Percentiles rank a stretch among this genome's conserved stretches.
These are phyloP conservation scores for Fregetta grallaria DNA, from an alignment of 2,113 vertebrate species.

Conservation along the genomic window DNA sequence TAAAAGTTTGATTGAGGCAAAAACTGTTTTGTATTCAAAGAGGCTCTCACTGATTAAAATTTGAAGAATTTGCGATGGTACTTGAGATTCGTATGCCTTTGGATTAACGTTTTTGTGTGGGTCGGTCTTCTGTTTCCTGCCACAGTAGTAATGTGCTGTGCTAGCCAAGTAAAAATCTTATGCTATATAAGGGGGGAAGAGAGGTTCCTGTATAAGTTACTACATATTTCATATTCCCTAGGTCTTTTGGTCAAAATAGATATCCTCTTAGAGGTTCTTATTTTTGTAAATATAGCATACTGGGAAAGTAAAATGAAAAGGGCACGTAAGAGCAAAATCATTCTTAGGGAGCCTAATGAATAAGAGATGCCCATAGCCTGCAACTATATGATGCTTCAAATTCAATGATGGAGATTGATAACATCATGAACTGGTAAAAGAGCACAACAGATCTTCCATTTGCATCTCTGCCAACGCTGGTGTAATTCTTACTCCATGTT, in stretches of 20 bases:
- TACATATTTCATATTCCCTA: not conserved
- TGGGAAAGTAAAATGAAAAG: not conserved
- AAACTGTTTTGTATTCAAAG: not conserved
- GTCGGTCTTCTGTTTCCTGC: not conserved
- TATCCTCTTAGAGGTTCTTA: not conserved
- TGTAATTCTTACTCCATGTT: not conserved
- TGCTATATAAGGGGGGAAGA: not conserved
- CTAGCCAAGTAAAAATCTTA: slow-evolving; percentile 9
- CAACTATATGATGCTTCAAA: not conserved
- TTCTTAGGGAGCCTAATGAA: not conserved
- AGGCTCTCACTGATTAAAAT: not conserved
- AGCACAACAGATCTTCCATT: not conserved
- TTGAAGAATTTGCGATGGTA: not conserved
- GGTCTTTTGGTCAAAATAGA: not conserved
- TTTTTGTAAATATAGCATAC: not conserved
- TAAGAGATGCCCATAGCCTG: not conserved
- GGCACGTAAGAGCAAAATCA: fast-evolving
- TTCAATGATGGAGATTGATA: not conserved
- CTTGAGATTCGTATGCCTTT: not conserved
- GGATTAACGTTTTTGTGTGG: not conserved
- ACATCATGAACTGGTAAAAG: not conserved
- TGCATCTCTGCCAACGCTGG: not conserved
- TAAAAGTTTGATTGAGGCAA: not conserved
- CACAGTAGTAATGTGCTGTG: not conserved
- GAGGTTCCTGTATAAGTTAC: not conserved